A percentile compares a stretch with the other conserved stretches of the same genome.
phyloP scores from a whole-genome alignment of 2,113 vertebrate species.

The Arizona elegans region DNA sequence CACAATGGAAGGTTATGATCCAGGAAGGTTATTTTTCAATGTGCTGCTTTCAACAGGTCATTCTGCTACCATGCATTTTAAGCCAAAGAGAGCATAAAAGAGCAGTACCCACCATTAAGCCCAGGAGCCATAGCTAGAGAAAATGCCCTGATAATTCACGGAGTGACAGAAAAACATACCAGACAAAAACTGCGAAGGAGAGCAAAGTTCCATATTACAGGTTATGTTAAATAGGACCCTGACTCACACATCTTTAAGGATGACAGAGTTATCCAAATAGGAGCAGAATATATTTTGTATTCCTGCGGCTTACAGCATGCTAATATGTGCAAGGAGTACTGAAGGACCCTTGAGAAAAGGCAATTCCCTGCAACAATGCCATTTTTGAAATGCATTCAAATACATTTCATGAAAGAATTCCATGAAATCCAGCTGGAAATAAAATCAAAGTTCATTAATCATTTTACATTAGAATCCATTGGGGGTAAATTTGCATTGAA shows the following conservation, averaged over 20 bases:
- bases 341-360: background rate
- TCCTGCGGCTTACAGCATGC: background rate
- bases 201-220: background rate
- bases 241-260: background rate
- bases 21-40: background rate
- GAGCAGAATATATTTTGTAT: background rate
- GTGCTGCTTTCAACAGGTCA: background rate
- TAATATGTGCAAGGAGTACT: background rate
- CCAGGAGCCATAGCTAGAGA: background rate
- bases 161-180: background rate
- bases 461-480: background rate
- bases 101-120: background rate
- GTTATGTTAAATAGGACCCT: background rate
- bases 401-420: background rate
- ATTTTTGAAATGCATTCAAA: background rate
- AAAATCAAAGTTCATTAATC: background rate
- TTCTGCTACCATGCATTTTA: background rate
- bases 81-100: background rate
- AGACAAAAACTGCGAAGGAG: background rate
- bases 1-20: background rate
- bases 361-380: background rate
- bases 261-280: background rate
- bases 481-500: background rate
- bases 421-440: background rate
- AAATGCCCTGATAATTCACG: background rate